phyloP scores from a whole-genome alignment of 1,140 invertebrate species.

The Drosophila hydei region DNA sequence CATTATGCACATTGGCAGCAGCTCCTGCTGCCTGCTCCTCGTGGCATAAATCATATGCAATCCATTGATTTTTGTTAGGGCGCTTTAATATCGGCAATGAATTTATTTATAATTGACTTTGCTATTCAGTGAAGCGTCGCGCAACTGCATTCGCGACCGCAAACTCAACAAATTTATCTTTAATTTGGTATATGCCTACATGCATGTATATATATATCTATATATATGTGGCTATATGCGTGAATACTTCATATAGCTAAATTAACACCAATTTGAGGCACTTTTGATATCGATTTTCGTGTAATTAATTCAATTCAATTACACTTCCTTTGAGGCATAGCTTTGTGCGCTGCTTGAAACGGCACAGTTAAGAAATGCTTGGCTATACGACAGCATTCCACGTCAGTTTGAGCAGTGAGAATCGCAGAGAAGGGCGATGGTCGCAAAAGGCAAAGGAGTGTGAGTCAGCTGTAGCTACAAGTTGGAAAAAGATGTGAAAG shows the following conservation, averaged over 20 bases:
- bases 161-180: background rate
- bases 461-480: too few species aligned
- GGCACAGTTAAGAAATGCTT: too few species aligned
- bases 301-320: too few species aligned
- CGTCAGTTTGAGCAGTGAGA: background rate
- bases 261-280: too few species aligned
- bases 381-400: too few species aligned
- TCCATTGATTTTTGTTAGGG: constrained; percentile 50
- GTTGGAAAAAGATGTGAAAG: background rate
- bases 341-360: too few species aligned
- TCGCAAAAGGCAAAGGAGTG: too few species aligned
- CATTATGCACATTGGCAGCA: constrained; percentile 50
- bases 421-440: background rate
- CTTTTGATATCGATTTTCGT: too few species aligned
- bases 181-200: background rate
- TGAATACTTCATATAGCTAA: too few species aligned
- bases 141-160: background rate
- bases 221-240: background rate
- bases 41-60: constrained; percentile 44
- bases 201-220: too few species aligned
- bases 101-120: constrained; percentile 52
- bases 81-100: constrained; percentile 36
- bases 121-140: constrained; percentile 19
- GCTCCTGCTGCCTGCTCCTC: background rate
- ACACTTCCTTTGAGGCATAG: too few species aligned